A percentile compares a stretch with the other conserved stretches of the same genome.
Evolutionary conservation across 2,113 vertebrate species (phyloP).

Genomic region (Burhinus bistriatus): DNA sequence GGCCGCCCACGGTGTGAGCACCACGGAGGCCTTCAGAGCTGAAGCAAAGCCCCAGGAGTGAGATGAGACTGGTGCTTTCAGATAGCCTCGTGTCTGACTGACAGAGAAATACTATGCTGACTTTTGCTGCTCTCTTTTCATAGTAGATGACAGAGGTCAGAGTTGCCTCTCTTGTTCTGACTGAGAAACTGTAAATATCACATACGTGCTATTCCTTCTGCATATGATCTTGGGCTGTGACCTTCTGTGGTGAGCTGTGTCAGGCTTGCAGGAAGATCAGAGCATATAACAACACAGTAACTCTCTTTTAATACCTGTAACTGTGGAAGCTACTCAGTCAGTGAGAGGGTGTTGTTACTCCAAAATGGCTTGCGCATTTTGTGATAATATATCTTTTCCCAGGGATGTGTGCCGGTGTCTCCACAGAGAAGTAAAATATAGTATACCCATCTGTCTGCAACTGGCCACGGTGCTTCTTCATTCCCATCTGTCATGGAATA

Average conservation of each 20-base stretch:
- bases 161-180: not conserved
- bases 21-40: not conserved
- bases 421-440: not conserved
- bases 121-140: not conserved
- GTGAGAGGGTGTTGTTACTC: not conserved
- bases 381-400: not conserved
- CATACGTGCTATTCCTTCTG: not conserved
- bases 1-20: accelerated
- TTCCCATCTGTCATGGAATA: not conserved
- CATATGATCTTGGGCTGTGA: not conserved
- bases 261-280: not conserved
- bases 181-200: not conserved
- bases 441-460: not conserved
- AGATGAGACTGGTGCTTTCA: not conserved
- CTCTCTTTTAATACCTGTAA: not conserved
- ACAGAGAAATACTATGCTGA: not conserved
- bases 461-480: not conserved
- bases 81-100: not conserved
- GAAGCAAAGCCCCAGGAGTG: not conserved
- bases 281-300: not conserved
- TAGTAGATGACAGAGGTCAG: not conserved
- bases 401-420: not conserved
- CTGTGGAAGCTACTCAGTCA: not conserved
- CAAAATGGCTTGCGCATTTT: not conserved
- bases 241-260: not conserved